Evolutionary conservation across 2,888 invertebrate genomes (phyloP).

Genomic region (Trissolcus brochymenae): DNA sequence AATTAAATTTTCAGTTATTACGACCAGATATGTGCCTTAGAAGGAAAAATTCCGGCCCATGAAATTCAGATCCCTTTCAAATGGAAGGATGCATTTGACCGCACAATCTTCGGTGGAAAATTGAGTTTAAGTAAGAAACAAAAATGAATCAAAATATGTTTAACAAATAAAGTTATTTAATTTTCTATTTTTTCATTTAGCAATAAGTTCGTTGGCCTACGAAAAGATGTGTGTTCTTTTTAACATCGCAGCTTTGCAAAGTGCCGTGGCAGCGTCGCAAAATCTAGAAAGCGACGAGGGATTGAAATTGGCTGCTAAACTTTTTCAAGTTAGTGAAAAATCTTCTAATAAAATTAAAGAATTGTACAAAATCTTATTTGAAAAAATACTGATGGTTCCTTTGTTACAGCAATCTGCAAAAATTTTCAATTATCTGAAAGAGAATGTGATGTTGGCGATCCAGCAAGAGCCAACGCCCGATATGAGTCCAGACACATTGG

Average conservation of each 20-base stretch:
- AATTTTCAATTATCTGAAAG: constrained; percentile 90
- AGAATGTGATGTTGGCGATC: constrained; percentile 86
- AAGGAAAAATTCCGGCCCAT: constrained; percentile 94
- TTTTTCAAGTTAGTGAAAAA: constrained; percentile 84
- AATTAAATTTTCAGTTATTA: constrained; percentile 85
- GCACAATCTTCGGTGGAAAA: constrained; percentile 93
- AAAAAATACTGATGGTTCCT: not conserved
- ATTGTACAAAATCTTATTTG: not conserved
- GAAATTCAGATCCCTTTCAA: constrained; percentile 98
- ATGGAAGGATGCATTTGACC: constrained; percentile 99
- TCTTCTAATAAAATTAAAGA: not conserved
- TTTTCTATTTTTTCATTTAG: constrained; percentile 80
- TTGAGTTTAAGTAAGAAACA: constrained; percentile 90
- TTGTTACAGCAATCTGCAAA: constrained; percentile 89
- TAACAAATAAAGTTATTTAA: no score
- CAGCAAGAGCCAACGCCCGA: constrained; percentile 98
- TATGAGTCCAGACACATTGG: constrained; percentile 92
- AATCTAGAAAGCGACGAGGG: constrained; percentile 94
- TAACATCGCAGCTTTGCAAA: constrained; percentile 96
- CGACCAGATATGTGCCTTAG: constrained; percentile 94
- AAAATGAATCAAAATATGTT: no score
- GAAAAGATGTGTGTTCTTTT: constrained; percentile 97
- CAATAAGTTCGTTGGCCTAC: constrained; percentile 91
- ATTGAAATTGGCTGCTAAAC: constrained; percentile 92
- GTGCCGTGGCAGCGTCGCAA: constrained; percentile 90